These are phyloP conservation scores for Sander lucioperca DNA, from an alignment of 2,113 vertebrate species.

Conservation along the genomic window DNA sequence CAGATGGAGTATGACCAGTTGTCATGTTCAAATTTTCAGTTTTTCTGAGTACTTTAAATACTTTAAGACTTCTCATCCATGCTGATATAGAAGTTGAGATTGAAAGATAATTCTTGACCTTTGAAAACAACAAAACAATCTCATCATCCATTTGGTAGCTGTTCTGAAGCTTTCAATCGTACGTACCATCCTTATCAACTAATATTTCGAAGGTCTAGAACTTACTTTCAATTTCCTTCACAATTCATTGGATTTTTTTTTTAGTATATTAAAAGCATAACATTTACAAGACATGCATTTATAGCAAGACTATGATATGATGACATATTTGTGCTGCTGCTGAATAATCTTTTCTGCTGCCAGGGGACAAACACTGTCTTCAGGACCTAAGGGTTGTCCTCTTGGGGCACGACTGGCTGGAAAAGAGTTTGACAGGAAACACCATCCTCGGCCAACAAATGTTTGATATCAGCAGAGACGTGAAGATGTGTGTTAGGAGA, in stretches of 20 bases:
- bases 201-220: neutral
- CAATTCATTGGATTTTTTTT: neutral
- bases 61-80: neutral
- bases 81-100: neutral
- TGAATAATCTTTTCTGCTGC: neutral
- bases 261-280: too few species aligned
- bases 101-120: neutral
- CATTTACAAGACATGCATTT: too few species aligned
- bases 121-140: neutral
- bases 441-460: conserved; percentile 38
- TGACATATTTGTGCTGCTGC: neutral
- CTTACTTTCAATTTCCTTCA: neutral
- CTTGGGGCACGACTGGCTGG: conserved; percentile 55
- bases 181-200: neutral
- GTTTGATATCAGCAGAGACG: conserved; percentile 57
- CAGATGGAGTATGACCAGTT: neutral
- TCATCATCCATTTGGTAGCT: neutral
- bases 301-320: too few species aligned
- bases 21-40: neutral
- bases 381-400: conserved; percentile 61
- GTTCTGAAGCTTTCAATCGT: neutral
- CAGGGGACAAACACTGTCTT: conserved; percentile 14
- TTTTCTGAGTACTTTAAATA: neutral
- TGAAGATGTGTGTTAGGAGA: conserved; percentile 64
- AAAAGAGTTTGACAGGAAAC: conserved; percentile 64